A percentile compares a stretch with the other conserved stretches of the same genome.
These are phyloP conservation scores for Natator depressus DNA, from an alignment of 2,113 vertebrate species.

Conservation along the genomic window DNA sequence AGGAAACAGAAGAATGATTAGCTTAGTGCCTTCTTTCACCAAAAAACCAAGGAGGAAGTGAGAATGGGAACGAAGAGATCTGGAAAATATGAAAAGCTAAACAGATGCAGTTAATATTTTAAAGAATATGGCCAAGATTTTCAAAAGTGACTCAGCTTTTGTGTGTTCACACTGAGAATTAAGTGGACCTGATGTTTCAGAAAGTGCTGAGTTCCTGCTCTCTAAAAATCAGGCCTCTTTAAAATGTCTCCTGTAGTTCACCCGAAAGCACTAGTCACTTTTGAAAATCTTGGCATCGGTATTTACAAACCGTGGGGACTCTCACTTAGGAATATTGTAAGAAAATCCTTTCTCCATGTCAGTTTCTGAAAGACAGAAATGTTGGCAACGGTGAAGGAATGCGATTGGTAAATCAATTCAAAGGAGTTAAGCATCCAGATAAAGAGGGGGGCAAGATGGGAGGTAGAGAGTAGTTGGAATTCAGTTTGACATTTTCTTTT, in stretches of 20 bases:
- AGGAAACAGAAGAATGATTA: constrained; percentile 1
- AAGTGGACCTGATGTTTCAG: fast-evolving
- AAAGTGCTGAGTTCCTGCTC: neutral
- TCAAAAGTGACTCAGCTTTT: neutral
- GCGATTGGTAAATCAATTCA: neutral
- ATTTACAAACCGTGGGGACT: neutral
- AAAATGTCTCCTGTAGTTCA: neutral
- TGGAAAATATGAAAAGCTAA: neutral
- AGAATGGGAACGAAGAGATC: neutral
- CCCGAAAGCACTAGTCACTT: neutral
- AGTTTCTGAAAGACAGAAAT: neutral
- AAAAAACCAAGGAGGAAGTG: neutral
- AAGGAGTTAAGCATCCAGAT: neutral
- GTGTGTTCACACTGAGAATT: fast-evolving
- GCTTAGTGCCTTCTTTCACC: neutral
- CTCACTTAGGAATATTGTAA: neutral
- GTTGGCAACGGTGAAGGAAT: neutral
- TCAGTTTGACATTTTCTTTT: constrained; percentile 40
- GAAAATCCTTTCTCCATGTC: neutral
- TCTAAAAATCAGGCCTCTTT: neutral
- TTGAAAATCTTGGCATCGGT: neutral
- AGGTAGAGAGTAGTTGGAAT: constrained; percentile 37
- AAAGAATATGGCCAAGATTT: neutral
- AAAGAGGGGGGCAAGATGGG: neutral
- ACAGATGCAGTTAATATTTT: neutral